Conservation (phyloP, 1,140 invertebrate genomes). For the Saccostrea glomerata region DNA sequence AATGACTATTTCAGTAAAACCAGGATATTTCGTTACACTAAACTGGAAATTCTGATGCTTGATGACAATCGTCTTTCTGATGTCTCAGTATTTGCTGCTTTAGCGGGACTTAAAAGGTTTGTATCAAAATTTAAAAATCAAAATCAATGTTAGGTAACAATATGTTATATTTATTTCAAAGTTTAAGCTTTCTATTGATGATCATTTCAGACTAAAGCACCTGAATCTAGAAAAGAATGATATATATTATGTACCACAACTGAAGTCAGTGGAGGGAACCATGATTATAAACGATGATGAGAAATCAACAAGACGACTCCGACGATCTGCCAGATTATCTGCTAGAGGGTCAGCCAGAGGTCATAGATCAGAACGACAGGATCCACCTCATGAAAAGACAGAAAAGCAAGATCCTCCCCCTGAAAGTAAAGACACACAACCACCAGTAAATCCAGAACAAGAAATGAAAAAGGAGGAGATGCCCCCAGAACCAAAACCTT, state of each 20-base stretch:
- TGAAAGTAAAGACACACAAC: constrained; percentile 1
- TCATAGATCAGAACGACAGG: background rate
- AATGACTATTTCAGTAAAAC: constrained; percentile 63
- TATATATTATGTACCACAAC: constrained; percentile 75
- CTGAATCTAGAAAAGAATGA: constrained; percentile 77
- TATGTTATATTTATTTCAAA: too few relatives aligned
- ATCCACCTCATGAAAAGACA: constrained; percentile 44
- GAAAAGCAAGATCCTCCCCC: constrained; percentile 18
- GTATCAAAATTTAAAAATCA: background rate
- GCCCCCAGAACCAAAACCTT: background rate
- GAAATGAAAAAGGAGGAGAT: background rate
- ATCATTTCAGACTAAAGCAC: constrained; percentile 71
- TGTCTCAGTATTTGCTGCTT: constrained; percentile 72
- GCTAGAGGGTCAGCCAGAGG: constrained; percentile 54
- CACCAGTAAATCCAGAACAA: constrained; percentile 8
- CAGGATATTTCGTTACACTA: constrained; percentile 65
- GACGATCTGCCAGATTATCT: constrained; percentile 54
- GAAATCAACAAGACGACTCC: constrained; percentile 52
- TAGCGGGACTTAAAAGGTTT: constrained; percentile 74
- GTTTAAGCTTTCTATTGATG: background rate
- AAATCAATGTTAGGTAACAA: background rate
- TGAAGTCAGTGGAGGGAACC: constrained; percentile 74
- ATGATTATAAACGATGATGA: constrained; percentile 68
- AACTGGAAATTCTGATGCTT: constrained; percentile 75
- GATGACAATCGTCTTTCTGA: constrained; percentile 76